Evolutionary conservation across 2,888 invertebrate species (phyloP), one percentile per base, ranked within the genome.

Genomic region (Carterocephalus palaemon): DNA sequence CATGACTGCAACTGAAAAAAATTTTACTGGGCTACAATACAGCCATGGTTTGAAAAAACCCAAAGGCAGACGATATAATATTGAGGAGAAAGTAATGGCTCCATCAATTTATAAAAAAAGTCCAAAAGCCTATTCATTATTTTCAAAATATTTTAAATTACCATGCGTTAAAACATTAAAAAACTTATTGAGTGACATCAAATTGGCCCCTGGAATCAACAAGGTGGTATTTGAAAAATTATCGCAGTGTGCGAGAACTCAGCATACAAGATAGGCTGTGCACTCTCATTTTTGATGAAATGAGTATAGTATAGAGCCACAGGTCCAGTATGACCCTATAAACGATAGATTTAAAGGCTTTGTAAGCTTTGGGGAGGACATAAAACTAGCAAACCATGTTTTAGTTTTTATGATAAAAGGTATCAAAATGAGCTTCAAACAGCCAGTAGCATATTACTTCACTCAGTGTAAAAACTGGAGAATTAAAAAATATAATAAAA

Each of bases 391-490:
- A 28, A 59, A n/a, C 23, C 58, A 57, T 39, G 58, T 33, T 1
- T 29, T 60, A 10, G 56, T 59, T 0, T 62, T 59, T 34, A 59
- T 60, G 57, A 42, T 59, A 0, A 60, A 57, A 33, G 55, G 57
- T 0, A 23, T 60, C 7, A 56, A 52, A 48, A 10, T 12, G 5
- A 51, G 48, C 38, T 52, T 51, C 31, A 59, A 60, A 9, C 58
- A 60, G 24, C 59, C 57, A 2, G 33, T 60, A 1, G 60, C 63
- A 8, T 61, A 61, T 37, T 59, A 56, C 36, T 61, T 61, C 17
- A 59, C 57, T 0, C 54, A 15, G 23, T 2, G 23, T 57, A 7
- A 49, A 49, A 1, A 52, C 51, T 43, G 0, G 5, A n/a, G 46
- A 60, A 9, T 24, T 59, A 13, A 58, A 58, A n/a, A n/a, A n/a